Base-by-base conservation (phyloP, 2,797 vertebrate species). In the Tamandua tetradactyla region DNA sequence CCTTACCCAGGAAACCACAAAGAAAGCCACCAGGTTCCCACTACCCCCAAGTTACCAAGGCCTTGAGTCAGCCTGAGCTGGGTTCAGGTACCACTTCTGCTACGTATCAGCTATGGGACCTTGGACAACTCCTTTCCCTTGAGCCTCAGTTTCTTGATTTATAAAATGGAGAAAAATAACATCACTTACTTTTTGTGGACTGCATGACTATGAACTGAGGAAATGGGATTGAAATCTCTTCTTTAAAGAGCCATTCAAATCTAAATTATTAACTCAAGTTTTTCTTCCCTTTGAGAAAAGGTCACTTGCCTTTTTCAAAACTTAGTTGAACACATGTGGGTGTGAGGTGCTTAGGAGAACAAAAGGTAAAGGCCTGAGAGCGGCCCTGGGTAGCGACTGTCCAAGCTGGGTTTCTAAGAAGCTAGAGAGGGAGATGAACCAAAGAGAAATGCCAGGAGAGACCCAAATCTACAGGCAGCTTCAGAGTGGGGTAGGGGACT, bases 41-140 rank as follows among this genome's bases (percentile, higher is more conserved):
- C 7, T 8, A 13, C 7, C 10, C 10, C 17, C 18, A 0, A 22
- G 57, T 32, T 1, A 2, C 80, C n/a, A 75, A 76, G 66, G 37
- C 20, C 10, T 1, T 1, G 9, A 22, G 44, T 30, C 18, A 1
- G 10, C 49, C 44, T 22, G 55, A 18, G 88, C 30, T 3, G 20
- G 13, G 12, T 27, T 66, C 42, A 4, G 0, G 9, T 23, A 17
- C 44, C 2, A 0, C 23, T 23, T 8, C 11, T 5, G 12, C 18
- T 44, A 59, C 66, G 25, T 13, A 2, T 78, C 37, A 15, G n/a
- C n/a, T n/a, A n/a, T 37, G 30, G 75, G 87, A 3, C 32, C 15
- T 23, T 3, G 10, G 64, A 64, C 3, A 10, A 14, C 11, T n/a
- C 20, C 8, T 40, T 74, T 80, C 9, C 30, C 13, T 17, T 37